A percentile compares a stretch with the other conserved stretches of the same genome.
phyloP scores from a whole-genome alignment of 2,797 vertebrate genomes.

The Cuniculus paca region DNA sequence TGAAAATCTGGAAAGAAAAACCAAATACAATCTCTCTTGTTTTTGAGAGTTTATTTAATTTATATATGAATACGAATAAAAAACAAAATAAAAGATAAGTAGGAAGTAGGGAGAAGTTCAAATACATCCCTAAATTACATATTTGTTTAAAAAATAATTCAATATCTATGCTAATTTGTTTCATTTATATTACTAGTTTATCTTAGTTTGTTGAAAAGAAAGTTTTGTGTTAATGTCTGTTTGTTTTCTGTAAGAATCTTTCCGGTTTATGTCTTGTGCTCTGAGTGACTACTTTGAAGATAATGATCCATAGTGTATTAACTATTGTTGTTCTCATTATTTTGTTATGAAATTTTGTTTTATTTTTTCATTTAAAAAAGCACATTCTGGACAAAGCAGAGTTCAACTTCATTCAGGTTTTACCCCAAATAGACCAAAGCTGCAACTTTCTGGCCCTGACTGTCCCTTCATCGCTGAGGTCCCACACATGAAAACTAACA shows the following conservation, averaged over 20 bases:
- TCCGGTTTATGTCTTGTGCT: not conserved
- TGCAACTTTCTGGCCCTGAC: not conserved
- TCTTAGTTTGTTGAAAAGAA: not conserved
- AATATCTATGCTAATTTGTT: not conserved
- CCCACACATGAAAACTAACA: slow-evolving; percentile 73
- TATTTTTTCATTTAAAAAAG: not conserved
- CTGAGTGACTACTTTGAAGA: not conserved
- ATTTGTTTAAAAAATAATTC: not conserved
- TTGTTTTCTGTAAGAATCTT: not conserved
- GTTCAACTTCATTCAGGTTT: not conserved
- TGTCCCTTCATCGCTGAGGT: slow-evolving; percentile 60
- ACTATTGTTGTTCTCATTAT: not conserved
- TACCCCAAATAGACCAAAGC: slow-evolving; percentile 43
- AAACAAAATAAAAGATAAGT: not conserved
- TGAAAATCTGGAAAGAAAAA: not conserved
- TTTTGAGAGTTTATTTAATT: not conserved
- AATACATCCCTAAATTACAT: not conserved
- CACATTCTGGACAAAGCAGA: not conserved
- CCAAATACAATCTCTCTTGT: not conserved
- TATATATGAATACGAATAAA: not conserved
- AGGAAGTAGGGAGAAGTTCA: not conserved
- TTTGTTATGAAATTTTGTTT: not conserved
- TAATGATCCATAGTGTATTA: not conserved
- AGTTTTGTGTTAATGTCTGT: not conserved
- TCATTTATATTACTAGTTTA: not conserved